These are phyloP conservation scores for Cheilosia pagana DNA, from an alignment of 2,888 invertebrate species.

Conservation along the genomic window DNA sequence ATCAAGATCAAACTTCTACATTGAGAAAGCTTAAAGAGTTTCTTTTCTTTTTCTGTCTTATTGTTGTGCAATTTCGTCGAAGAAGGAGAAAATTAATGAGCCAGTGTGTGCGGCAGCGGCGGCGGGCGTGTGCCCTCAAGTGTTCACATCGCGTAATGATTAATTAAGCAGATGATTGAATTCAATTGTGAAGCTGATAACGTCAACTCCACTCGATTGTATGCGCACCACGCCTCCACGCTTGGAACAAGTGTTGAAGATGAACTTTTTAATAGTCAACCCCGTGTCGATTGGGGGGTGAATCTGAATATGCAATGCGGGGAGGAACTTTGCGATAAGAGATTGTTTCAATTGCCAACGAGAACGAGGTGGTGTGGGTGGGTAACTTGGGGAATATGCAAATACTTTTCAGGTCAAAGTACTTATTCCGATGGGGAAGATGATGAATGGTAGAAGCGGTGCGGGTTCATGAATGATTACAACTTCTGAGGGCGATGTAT, in stretches of 20 bases:
- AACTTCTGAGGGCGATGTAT: background rate
- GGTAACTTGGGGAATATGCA: constrained; percentile 32
- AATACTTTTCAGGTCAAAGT: constrained; percentile 10
- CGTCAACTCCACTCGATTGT: constrained; percentile 19
- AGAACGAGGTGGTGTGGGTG: too few relatives aligned
- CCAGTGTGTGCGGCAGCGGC: too few relatives aligned
- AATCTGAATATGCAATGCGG: constrained; percentile 1
- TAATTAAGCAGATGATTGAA: constrained; percentile 63
- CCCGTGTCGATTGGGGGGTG: background rate
- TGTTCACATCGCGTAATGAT: constrained; percentile 47
- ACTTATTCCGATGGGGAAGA: background rate
- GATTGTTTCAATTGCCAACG: constrained; percentile 32
- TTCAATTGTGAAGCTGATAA: constrained; percentile 54
- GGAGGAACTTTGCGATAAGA: constrained; percentile 8
- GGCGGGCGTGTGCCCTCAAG: constrained; percentile 20
- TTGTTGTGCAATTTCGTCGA: background rate
- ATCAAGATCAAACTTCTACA: constrained; percentile 44
- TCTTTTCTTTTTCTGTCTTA: background rate
- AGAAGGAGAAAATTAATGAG: constrained; percentile 31
- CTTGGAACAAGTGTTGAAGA: constrained; percentile 16
- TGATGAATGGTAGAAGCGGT: constrained; percentile 6
- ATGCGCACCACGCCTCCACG: background rate
- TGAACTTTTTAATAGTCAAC: constrained; percentile 16
- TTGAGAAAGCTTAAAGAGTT: background rate
- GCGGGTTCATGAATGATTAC: constrained; percentile 19